Evolutionary conservation across 2,113 vertebrate genomes (phyloP), one percentile per base, ranked within the genome.

Genomic region (Notarius lentiginosus): DNA sequence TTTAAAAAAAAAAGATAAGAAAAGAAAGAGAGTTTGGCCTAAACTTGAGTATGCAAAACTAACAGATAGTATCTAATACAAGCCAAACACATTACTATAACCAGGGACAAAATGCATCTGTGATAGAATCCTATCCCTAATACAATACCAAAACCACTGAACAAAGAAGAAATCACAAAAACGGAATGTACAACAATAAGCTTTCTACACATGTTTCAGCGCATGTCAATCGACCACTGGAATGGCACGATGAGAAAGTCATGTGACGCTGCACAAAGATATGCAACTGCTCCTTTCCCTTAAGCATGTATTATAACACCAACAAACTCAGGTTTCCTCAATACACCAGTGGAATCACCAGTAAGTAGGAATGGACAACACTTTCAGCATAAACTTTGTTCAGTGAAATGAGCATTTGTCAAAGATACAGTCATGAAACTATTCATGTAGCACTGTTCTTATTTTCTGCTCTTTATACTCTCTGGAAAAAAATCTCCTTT

Each of bases 291-390:
- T 88, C 82, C 73, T 83, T 87, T 80, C 70, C 81, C 86, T 84
- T 81, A 84, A 82, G 84, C 86, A 79, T 85, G 70, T 83, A 86
- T 86, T 66, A 70, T 86, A 87, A 73, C 72, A 82, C 53, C 83
- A 90, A 90, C 82, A 6, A 91, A 90, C 90, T 92, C 91, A 92
- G 91, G 90, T 90, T 89, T 91, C 88, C 81, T 90, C 84, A 86
- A 82, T 76, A 84, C 83, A 61, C 82, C 60, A 56, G 82, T 86
- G 86, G 72, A 83, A 88, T 66, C 82, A 83, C 41, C 41, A 41
- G 41, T 70, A 61, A 30, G 68, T 55, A 76, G 20, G 63, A 85
- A 65, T 51, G 60, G 61, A 58, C 10, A 82, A 88, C 30, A 80
- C 84, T 55, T 88, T 49, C 84, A 87, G 89, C 89, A 82, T 72